These are phyloP conservation scores for Nomada ferruginata DNA, from an alignment of 2,888 invertebrate species.

Conservation along the genomic window DNA sequence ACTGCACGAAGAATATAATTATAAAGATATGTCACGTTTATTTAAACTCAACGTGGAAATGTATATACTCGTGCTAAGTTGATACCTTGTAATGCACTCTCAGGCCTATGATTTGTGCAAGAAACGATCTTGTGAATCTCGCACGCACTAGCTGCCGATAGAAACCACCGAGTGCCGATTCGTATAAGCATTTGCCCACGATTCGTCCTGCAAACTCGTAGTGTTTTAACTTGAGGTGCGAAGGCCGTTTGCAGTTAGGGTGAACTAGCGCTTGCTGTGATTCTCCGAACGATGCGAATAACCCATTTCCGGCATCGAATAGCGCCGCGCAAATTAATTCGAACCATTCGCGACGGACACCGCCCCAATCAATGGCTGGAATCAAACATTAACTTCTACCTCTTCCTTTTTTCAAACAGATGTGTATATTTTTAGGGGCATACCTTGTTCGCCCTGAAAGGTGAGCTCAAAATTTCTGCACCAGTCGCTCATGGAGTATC, in stretches of 20 bases:
- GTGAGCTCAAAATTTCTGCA: constrained; percentile 96
- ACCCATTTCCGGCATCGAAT: constrained; percentile 92
- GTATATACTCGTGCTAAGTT: too few species aligned
- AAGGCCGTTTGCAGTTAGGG: constrained; percentile 92
- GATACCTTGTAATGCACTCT: constrained; percentile 95
- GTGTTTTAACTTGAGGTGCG: constrained; percentile 93
- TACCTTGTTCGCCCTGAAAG: constrained; percentile 97
- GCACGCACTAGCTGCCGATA: constrained; percentile 96
- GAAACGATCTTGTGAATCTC: constrained; percentile 95
- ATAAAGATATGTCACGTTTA: not conserved
- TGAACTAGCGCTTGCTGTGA: constrained; percentile 95
- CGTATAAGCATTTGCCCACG: constrained; percentile 97
- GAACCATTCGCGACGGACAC: constrained; percentile 97
- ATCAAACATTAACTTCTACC: not conserved
- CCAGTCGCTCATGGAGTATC: constrained; percentile 96
- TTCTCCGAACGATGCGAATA: constrained; percentile 95
- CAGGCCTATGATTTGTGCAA: constrained; percentile 97
- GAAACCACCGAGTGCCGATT: constrained; percentile 95
- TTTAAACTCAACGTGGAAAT: not conserved
- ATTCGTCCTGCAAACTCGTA: constrained; percentile 97
- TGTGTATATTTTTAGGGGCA: not conserved
- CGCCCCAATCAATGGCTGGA: constrained; percentile 96
- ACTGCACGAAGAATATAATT: constrained; percentile 85
- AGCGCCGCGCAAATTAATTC: constrained; percentile 94
- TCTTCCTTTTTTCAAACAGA: not conserved